These are phyloP conservation scores for Mirounga angustirostris DNA, from an alignment of 2,113 vertebrate genomes.

Conservation along the genomic window DNA sequence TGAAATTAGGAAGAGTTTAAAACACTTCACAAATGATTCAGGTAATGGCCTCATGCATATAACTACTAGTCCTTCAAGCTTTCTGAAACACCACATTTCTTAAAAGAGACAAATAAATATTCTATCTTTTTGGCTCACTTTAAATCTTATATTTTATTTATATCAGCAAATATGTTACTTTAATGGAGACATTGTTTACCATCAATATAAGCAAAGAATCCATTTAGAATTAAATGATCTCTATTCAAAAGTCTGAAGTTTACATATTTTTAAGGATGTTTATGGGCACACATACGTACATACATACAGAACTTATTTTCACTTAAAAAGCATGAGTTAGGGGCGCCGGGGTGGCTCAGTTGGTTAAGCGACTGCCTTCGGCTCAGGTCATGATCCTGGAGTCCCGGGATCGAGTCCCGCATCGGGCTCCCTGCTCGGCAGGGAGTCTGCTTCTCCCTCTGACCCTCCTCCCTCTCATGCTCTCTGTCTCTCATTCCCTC, in stretches of 20 bases:
- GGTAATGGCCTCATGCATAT: neutral
- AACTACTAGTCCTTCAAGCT: neutral
- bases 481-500: too few species aligned
- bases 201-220: constrained; percentile 7
- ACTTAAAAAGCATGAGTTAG: constrained; percentile 16
- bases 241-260: neutral
- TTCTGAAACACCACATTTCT: neutral
- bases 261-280: constrained; percentile 3
- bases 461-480: too few species aligned
- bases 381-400: too few species aligned
- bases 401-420: too few species aligned
- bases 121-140: neutral
- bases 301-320: neutral
- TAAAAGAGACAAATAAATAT: constrained; percentile 29
- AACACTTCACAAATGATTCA: neutral
- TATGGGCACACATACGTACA: neutral
- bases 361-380: too few species aligned
- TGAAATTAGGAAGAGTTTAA: constrained; percentile 8
- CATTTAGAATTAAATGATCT: neutral
- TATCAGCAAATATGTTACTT: neutral
- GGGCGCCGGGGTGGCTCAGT: too few species aligned
- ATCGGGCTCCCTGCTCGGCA: too few species aligned
- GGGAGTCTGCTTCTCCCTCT: too few species aligned
- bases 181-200: neutral
- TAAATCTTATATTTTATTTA: constrained; percentile 51